These are phyloP conservation scores for Carabus problematicus DNA, from an alignment of 2,888 invertebrate species.

Conservation along the genomic window DNA sequence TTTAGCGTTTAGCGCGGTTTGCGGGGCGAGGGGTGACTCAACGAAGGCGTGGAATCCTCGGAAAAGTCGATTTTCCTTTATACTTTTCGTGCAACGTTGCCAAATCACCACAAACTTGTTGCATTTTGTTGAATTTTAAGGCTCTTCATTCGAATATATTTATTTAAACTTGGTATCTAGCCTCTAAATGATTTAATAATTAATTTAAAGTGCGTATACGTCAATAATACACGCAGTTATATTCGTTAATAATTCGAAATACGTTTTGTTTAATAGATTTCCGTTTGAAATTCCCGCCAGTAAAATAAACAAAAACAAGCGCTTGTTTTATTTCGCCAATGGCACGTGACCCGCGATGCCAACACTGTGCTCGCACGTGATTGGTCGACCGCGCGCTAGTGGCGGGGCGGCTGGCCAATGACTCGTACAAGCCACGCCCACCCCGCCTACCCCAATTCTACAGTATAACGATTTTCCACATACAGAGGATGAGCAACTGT, in stretches of 20 bases:
- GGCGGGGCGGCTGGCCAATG: slow-evolving; percentile 7
- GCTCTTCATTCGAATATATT: neutral
- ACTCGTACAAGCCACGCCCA: slow-evolving; percentile 23
- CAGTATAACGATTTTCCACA: no score
- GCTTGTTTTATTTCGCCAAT: neutral
- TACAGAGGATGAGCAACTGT: slow-evolving; percentile 11
- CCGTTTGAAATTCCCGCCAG: no score
- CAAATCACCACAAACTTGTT: slow-evolving; percentile 31
- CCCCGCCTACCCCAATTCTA: slow-evolving; percentile 9
- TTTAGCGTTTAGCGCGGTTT: slow-evolving; percentile 22
- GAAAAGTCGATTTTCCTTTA: slow-evolving; percentile 33
- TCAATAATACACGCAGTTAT: neutral
- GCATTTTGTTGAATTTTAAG: slow-evolving; percentile 6
- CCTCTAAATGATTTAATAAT: neutral
- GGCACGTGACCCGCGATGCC: neutral
- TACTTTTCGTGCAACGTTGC: slow-evolving; percentile 33
- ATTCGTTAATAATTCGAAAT: no score
- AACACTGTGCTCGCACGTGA: slow-evolving; percentile 5
- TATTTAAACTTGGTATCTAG: no score
- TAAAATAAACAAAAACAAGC: neutral
- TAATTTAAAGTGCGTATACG: neutral
- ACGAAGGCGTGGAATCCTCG: no score
- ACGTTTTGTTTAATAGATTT: no score
- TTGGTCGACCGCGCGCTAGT: slow-evolving; percentile 13
- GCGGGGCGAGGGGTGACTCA: slow-evolving; percentile 15